Base-by-base conservation (phyloP, 2,797 vertebrate species). In the Silurus aristotelis region DNA sequence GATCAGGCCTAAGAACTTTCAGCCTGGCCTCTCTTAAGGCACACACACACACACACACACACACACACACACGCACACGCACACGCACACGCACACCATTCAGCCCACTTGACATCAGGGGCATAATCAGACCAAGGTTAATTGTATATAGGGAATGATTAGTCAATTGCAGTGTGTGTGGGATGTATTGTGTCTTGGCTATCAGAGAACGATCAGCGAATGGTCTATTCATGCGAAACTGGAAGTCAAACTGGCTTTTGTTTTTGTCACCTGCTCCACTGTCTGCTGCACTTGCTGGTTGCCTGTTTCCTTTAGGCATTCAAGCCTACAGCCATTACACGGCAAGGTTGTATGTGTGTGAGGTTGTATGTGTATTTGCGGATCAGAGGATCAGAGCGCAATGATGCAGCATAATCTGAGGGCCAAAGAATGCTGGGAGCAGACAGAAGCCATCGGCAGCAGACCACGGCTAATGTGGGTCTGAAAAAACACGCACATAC, bases 401-500 rank as follows among this genome's bases (percentile, higher is more conserved):
- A 67, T 84, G 67, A 87, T 82, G 84, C 88, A 66, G 83, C 60
- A 76, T 81, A 84, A 68, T 75, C 86, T 77, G 64, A 84, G 66
- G 79, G 76, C 60, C 68, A 84, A 55, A 80, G 76, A 87, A 76
- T 84, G 80, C 80, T 87, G 80, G 80, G 93, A 94, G 89, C 90
- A 92, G 91, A 92, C 92, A 38, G 87, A 89, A 94, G 92, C 93
- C 91, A 93, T 89, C 88, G 92, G 92, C 92, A 94, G 90, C 91
- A 93, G 93, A 95, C 93, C 94, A 93, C 60, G 80, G 43, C 91
- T 95, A 95, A 95, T 95, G 86, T 90, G 92, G 90, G 92, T 91
- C 88, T 94, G 86, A 92, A 52, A 89, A 93, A 93, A 94, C 93
- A 93, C 83, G 38, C 31, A 20, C 19, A 6, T 72, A 58, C 76